Conservation (phyloP, 2,888 invertebrate species). For the Trichopria drosophilae region DNA sequence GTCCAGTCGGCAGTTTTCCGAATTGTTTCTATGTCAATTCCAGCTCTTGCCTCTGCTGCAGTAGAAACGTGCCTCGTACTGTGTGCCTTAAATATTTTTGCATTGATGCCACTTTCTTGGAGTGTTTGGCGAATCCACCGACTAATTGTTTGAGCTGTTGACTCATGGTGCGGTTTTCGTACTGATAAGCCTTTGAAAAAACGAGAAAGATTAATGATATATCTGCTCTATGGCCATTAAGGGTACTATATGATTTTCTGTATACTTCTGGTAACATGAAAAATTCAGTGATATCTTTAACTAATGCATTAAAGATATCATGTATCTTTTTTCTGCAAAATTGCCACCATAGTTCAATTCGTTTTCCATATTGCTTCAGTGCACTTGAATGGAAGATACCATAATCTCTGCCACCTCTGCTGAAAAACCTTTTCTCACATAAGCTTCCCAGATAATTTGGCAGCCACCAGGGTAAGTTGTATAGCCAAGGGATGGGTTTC, state of each 20-base stretch:
- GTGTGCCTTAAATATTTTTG: not conserved
- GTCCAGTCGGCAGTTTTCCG: not conserved
- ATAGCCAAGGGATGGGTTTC: not conserved
- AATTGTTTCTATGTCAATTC: not conserved
- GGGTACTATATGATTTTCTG: too few relatives aligned
- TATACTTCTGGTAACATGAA: too few relatives aligned
- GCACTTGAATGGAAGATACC: conserved; percentile 2
- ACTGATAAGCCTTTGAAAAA: too few relatives aligned
- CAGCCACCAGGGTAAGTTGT: not conserved
- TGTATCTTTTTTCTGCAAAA: conserved; percentile 5
- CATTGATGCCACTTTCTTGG: not conserved
- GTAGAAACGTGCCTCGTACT: not conserved
- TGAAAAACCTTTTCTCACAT: not conserved
- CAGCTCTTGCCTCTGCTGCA: not conserved
- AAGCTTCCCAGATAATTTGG: not conserved
- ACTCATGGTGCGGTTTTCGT: not conserved
- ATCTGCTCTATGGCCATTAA: too few relatives aligned
- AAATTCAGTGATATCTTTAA: too few relatives aligned
- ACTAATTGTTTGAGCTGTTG: not conserved
- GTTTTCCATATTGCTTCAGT: conserved; percentile 17
- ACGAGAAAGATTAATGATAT: too few relatives aligned
- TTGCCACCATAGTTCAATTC: conserved; percentile 15
- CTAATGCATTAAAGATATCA: too few relatives aligned
- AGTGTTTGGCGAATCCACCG: not conserved
- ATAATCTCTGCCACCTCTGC: not conserved